A percentile compares a stretch with the other conserved stretches of the same genome.
Evolutionary conservation across 2,113 vertebrate genomes (phyloP).

Genomic region (Rhinoptilus africanus): DNA sequence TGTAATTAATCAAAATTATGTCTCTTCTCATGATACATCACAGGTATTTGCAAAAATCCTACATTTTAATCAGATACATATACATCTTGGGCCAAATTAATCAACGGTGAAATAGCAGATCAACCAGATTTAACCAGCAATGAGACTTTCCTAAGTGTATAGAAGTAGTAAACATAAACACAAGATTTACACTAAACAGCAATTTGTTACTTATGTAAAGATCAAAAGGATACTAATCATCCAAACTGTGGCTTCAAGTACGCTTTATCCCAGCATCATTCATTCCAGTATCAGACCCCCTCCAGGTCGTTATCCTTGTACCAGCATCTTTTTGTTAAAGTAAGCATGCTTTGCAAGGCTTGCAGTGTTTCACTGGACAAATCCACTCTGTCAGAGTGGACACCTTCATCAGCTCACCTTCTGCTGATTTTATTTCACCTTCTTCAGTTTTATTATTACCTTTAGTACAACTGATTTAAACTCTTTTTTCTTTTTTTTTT

Average conservation of each 20-base stretch:
- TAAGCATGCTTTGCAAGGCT: not conserved
- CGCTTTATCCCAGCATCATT: not conserved
- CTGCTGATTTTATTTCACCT: not conserved
- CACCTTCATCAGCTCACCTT: not conserved
- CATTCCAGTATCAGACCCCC: not conserved
- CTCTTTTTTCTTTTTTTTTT: not conserved
- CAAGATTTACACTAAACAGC: not conserved
- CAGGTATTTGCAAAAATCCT: not conserved
- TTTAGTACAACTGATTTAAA: not conserved
- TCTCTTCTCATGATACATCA: not conserved
- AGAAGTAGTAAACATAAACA: not conserved
- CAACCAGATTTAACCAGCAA: not conserved
- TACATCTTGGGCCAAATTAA: not conserved
- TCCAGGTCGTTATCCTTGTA: not conserved
- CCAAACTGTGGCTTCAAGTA: not conserved
- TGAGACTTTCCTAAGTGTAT: not conserved
- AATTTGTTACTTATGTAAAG: not conserved
- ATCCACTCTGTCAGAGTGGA: not conserved
- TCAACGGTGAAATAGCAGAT: not conserved
- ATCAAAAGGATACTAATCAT: not conserved
- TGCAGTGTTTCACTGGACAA: not conserved
- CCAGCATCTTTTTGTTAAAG: not conserved
- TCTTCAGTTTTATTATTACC: not conserved
- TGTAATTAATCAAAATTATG: not conserved
- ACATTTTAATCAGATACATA: not conserved